These are phyloP conservation scores for Proteles cristata DNA, from an alignment of 2,113 vertebrate species.

Conservation along the genomic window DNA sequence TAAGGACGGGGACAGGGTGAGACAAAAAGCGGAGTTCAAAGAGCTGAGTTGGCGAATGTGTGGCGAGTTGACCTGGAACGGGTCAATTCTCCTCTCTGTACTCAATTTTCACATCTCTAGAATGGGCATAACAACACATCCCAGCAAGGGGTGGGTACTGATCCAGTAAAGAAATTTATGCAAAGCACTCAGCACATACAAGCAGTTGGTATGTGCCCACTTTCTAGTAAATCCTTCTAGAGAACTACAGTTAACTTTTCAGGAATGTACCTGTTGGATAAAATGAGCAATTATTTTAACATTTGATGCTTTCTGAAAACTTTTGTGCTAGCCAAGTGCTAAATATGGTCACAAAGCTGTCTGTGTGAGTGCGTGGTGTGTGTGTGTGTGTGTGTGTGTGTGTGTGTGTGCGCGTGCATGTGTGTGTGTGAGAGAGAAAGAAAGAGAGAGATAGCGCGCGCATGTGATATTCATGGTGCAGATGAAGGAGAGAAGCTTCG, in stretches of 20 bases:
- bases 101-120: neutral
- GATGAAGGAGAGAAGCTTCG: accelerated
- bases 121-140: neutral
- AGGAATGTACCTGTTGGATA: neutral
- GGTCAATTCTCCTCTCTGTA: neutral
- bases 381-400: neutral
- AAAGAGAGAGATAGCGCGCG: neutral
- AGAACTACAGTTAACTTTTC: neutral
- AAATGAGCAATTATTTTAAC: neutral
- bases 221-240: neutral
- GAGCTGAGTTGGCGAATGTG: neutral
- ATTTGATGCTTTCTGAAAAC: neutral
- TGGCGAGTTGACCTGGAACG: neutral
- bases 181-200: accelerated
- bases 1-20: neutral
- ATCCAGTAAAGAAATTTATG: neutral
- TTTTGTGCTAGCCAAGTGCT: neutral
- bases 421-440: neutral
- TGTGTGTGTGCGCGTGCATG: neutral
- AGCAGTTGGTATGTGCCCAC: accelerated
- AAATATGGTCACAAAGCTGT: neutral
- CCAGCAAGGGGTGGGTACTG: neutral
- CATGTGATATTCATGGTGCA: accelerated
- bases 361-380: neutral
- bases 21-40: neutral